Evolutionary conservation across 1,140 invertebrate species (phyloP).

Genomic region (Zaprionus tsacasi): DNA sequence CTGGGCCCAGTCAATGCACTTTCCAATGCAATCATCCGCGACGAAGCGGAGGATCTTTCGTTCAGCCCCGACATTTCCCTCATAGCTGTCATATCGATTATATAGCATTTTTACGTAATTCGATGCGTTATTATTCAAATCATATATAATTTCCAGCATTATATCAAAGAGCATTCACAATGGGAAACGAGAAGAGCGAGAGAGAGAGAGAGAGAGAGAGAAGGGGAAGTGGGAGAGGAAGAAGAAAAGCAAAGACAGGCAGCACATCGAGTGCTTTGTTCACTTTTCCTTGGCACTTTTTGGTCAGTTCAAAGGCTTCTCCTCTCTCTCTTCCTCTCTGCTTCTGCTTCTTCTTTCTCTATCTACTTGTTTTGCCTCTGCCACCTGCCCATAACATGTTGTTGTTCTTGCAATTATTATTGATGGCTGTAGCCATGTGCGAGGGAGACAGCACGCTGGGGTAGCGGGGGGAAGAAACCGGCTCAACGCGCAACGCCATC

Average conservation of each 20-base stretch:
- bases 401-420: constrained; percentile 69
- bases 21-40: neutral
- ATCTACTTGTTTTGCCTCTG: neutral
- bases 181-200: neutral
- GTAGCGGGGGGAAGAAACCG: constrained; percentile 35
- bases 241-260: constrained; percentile 17
- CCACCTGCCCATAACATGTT: constrained; percentile 63
- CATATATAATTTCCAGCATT: constrained; percentile 76
- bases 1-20: neutral
- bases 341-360: constrained; percentile 6
- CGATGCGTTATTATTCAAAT: constrained; percentile 79
- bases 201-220: neutral
- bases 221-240: neutral
- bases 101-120: constrained; percentile 65
- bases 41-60: neutral
- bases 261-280: constrained; percentile 47
- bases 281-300: constrained; percentile 48
- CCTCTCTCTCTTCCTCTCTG: neutral
- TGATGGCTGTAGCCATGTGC: constrained; percentile 16
- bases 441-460: neutral
- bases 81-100: constrained; percentile 40
- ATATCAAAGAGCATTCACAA: constrained; percentile 38
- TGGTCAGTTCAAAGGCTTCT: constrained; percentile 19
- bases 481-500: constrained; percentile 31
- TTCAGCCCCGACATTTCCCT: constrained; percentile 26